A percentile compares a stretch with the other conserved stretches of the same genome.
These are phyloP conservation scores for Triops cancriformis DNA, from an alignment of 1,140 invertebrate species.

Conservation along the genomic window DNA sequence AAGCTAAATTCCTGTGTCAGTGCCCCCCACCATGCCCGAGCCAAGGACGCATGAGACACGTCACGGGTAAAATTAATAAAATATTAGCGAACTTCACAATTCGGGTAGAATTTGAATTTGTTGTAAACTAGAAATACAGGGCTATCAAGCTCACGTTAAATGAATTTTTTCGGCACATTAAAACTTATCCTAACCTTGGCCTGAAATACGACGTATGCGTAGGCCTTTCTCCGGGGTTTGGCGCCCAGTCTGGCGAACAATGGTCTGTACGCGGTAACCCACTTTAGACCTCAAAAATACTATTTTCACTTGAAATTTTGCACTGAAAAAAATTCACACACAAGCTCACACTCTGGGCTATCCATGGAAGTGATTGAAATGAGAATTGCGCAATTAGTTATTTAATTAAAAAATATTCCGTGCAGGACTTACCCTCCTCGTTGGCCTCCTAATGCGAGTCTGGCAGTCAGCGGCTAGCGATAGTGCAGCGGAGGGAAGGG, in stretches of 20 bases:
- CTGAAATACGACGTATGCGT: background rate
- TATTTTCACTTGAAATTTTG: background rate
- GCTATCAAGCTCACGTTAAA: background rate
- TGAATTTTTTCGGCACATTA: background rate
- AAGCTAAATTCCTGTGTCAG: conserved; percentile 6
- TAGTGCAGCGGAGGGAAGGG: background rate
- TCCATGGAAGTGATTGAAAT: background rate
- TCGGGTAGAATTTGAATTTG: background rate
- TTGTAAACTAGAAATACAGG: background rate
- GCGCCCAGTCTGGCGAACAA: conserved; percentile 8
- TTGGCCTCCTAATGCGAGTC: conserved; percentile 9
- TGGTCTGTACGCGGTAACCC: background rate
- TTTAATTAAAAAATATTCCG: background rate
- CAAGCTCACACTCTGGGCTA: background rate
- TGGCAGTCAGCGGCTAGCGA: background rate
- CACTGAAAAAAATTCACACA: background rate
- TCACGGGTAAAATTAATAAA: background rate
- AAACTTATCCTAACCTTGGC: background rate
- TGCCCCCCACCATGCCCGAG: background rate
- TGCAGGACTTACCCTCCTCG: background rate
- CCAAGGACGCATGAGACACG: conserved; percentile 2
- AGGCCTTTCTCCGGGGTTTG: conserved; percentile 7
- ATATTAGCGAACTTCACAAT: background rate
- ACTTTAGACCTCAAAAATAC: background rate
- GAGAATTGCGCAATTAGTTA: background rate